Evolutionary conservation across 2,113 vertebrate genomes (phyloP), one percentile per base, ranked within the genome.

Genomic region (Myotis davidii): DNA sequence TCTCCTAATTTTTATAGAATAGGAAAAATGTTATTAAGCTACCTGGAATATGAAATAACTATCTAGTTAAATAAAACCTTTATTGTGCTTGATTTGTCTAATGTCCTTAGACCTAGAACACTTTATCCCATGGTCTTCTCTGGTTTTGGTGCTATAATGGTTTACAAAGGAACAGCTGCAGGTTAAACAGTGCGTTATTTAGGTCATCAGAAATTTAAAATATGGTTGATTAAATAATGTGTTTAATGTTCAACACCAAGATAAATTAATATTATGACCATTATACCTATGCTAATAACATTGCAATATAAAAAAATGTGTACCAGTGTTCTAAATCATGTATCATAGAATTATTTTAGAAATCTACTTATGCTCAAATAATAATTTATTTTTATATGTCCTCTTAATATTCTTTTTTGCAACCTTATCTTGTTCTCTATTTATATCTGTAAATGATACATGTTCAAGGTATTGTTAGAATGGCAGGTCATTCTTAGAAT

Each of bases 141-240:
- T 92, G 16, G 88, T 94, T 32, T 32, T 76, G 34, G 48, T 61
- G 14, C 48, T 52, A 17, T 82, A 9, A 82, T 84, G 48, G 8
- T 78, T 94, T 94, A 76, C 21, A 84, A 79, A 95, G 34, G 59
- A 78, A 27, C 9, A 54, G 34, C 32, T 32, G 2, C 23, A 69
- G 54, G 14, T 86, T 70, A 90, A 87, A 34, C 72, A 27, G 25
- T 76, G 3, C 83, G 25, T 27, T 29, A 50, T 59, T 54, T 64
- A 92, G 76, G 18, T 91, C 37, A 78, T 88, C 27, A 74, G 52
- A 64, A 92, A 89, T 39, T 32, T 88, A 85, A 94, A 92, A 72
- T 92, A 52, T 18, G 70, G 3, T 73, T 94, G 34, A 70, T 56
- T 77, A 74, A 45, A 54, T 37, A 86, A 69, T 85, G 37, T 42